Evolutionary conservation across 2,888 invertebrate species (phyloP).

Genomic region (Tiliacea citrago): DNA sequence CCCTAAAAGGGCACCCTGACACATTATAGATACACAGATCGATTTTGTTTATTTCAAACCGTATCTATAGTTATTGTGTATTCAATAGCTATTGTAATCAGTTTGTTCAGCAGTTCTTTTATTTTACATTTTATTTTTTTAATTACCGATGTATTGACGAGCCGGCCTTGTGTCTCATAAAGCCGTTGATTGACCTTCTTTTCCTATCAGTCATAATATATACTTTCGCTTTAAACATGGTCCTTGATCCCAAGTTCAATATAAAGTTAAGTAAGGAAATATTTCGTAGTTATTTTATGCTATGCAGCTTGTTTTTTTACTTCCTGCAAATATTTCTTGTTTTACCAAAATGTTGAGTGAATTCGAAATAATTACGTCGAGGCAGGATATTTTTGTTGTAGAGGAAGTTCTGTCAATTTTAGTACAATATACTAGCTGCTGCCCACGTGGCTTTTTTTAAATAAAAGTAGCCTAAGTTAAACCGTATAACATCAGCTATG

Average conservation of each 20-base stretch:
- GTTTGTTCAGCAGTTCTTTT: conserved; percentile 2
- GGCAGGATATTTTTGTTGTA: background rate
- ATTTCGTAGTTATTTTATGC: background rate
- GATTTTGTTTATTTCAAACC: background rate
- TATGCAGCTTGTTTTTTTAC: background rate
- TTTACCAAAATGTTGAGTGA: background rate
- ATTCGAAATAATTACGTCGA: background rate
- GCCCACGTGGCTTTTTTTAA: too few species aligned
- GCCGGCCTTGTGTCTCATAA: conserved; percentile 35
- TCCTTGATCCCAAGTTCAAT: conserved; percentile 15
- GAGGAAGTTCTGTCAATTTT: conserved; percentile 6
- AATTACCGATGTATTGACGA: background rate
- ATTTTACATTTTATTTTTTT: conserved; percentile 11
- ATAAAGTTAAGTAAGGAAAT: background rate
- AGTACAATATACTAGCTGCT: background rate
- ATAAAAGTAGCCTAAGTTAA: too few species aligned
- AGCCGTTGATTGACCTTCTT: conserved; percentile 18
- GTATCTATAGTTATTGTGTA: background rate
- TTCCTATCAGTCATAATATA: conserved; percentile 8
- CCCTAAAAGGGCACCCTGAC: background rate
- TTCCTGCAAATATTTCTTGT: conserved; percentile 21
- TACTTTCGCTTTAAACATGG: conserved; percentile 24
- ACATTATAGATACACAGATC: background rate
- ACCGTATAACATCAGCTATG: too few species aligned
- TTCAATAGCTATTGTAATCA: background rate